Evolutionary conservation across 2,888 invertebrate genomes (phyloP), one percentile per base, ranked within the genome.

Genomic region (Microchrysa polita): DNA sequence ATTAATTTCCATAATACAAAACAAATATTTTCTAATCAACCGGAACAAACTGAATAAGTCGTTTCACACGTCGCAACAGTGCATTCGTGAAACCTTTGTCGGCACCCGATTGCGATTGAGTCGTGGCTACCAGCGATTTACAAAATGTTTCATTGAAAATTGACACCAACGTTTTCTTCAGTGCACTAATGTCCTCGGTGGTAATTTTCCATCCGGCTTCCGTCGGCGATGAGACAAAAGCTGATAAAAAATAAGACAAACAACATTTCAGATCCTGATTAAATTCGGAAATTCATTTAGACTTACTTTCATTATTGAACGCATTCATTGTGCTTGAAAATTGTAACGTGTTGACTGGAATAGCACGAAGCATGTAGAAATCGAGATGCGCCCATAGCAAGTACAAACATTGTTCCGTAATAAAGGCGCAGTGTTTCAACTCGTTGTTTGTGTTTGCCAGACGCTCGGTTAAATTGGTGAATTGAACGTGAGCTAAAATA

Each of bases 61-160:
- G 88, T 83, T 94, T 93, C 78, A 94, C 92, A 82, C 94, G 90
- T 77, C 93, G 90, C 69, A 94, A 83, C 9, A 94, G 85, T 0
- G 92, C 90, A 82, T 92, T 92, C 23, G 92, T 87, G 82, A 93
- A 93, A 63, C 89, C 88, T 79, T 89, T 90, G 77, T 93, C 91
- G 2, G 88, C 84, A 9, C 88, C 86, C 10, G 91, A 87, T 78
- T 90, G 88, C 77, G 88, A 89, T 84, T 90, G 89, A 74, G 89
- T 88, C 0, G 91, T 91, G 72, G 90, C 90, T 65, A 93, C 83
- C 12, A 94, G 85, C 78, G 92, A 91, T 74, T 91, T 90, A 72
- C 91, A 89, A 83, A 94, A 94, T 76, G 91, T 90, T 80, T 94
- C 94, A 80, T 91, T 93, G 82, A 94, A 92, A 18, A 91, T 88